Conservation (phyloP, 1,140 invertebrate genomes). For the Drosophila neocordata region DNA sequence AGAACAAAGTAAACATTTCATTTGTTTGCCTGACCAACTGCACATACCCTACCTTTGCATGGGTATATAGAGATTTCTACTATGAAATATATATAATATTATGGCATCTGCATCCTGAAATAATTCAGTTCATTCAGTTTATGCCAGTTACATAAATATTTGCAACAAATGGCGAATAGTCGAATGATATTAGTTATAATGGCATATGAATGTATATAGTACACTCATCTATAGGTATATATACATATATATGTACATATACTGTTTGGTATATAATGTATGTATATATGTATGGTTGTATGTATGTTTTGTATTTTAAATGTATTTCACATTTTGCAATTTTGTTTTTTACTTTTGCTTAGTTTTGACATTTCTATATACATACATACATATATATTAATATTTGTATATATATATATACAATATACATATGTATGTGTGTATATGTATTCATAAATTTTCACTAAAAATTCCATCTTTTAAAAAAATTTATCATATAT, state of each 20-base stretch:
- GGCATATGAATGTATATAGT: too few species aligned
- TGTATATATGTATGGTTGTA: conserved; percentile 23
- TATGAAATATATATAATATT: too few species aligned
- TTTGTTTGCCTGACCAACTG: too few species aligned
- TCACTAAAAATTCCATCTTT: conserved; percentile 70
- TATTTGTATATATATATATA: conserved; percentile 43
- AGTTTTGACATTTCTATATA: conserved; percentile 24
- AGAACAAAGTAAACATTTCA: too few species aligned
- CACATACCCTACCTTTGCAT: too few species aligned
- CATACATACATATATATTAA: conserved; percentile 39
- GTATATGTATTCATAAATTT: conserved; percentile 73
- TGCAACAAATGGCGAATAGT: too few species aligned
- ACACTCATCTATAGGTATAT: too few species aligned
- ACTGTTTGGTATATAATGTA: neutral
- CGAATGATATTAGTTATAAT: too few species aligned
- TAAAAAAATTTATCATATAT: conserved; percentile 69
- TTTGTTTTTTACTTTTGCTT: conserved; percentile 27
- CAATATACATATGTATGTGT: conserved; percentile 52
- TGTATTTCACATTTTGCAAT: conserved; percentile 67
- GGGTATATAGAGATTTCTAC: too few species aligned
- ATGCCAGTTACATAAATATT: too few species aligned
- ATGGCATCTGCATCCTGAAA: too few species aligned
- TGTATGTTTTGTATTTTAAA: conserved; percentile 66
- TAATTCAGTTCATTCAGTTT: too few species aligned
- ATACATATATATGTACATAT: neutral